phyloP scores from a whole-genome alignment of 2,797 vertebrate species.

The Chrosomus eos region DNA sequence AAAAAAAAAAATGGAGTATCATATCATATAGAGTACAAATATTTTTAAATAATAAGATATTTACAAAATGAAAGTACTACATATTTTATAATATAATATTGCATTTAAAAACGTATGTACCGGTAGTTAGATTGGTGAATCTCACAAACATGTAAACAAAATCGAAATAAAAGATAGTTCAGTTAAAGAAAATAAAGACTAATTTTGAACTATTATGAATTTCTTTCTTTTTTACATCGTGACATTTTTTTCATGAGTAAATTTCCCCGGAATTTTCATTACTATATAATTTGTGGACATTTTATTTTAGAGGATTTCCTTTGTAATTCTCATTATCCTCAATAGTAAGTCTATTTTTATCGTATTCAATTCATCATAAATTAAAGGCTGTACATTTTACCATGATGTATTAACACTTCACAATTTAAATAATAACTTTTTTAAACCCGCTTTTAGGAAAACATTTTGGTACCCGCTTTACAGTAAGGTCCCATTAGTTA shows the following conservation, averaged over 20 bases:
- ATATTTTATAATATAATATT: neutral
- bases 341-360: neutral
- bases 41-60: slow-evolving; percentile 54
- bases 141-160: too few relatives aligned
- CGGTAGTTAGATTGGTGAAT: neutral
- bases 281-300: too few relatives aligned
- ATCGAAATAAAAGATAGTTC: too few relatives aligned
- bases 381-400: neutral
- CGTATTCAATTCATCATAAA: too few relatives aligned
- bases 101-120: neutral
- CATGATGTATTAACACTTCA: neutral
- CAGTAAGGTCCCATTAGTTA: neutral
- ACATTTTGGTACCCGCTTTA: neutral
- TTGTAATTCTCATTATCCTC: neutral
- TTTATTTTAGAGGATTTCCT: too few relatives aligned
- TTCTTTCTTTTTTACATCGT: too few relatives aligned
- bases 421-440: neutral
- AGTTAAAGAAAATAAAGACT: too few relatives aligned
- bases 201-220: too few relatives aligned
- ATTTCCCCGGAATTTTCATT: too few relatives aligned
- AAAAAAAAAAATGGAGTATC: neutral
- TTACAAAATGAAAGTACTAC: neutral
- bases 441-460: neutral
- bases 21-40: neutral
- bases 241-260: too few relatives aligned